Evolutionary conservation across 1,140 invertebrate species (phyloP), one percentile per base, ranked within the genome.

Genomic region (Drosophila guanche): DNA sequence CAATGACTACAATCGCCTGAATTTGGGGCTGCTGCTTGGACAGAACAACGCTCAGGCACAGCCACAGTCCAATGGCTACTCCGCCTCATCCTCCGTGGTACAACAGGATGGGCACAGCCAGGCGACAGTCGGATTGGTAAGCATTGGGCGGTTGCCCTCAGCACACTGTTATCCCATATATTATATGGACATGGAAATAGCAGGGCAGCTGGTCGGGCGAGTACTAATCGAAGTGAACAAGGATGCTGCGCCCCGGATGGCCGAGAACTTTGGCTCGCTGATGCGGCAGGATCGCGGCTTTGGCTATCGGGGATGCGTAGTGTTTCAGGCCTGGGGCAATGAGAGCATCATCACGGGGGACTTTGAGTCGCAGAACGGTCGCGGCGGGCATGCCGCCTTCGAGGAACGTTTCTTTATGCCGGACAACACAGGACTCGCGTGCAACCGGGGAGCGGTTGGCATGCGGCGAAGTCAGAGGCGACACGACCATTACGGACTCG

Each of bases 231-330:
- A 98, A 92, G 95, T 97, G 6, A 94, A 96, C 70, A 94, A 94
- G 5, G 96, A 98, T 91, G 94, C 95, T 4, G 97, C 97, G 3
- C 97, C 97, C 3, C 97, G 95, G 85, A 98, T 98, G 94, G 95
- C 96, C 22, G 96, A 97, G 89, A 98, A 98, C 91, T 98, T 98
- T 91, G 94, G 94, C 62, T 93, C 95, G 1, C 92, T 98, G 3
- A 94, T 95, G 8, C 96, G 95, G 0, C 96, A 96, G 2, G 96
- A 97, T 76, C 93, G 94, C 20, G 96, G 96, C 8, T 93, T 95
- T 56, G 95, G 95, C 25, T 97, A 96, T 83, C 95, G 95, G 65
- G 95, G 95, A 10, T 97, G 96, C 90, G 92, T 94, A 52, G 94
- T 97, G 62, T 96, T 96, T 88, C 95, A 96, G 79, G 96, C 95